Percentiles rank a stretch among this genome's conserved stretches.
phyloP scores from a whole-genome alignment of 2,888 invertebrate species.

The Philereme transversata region DNA sequence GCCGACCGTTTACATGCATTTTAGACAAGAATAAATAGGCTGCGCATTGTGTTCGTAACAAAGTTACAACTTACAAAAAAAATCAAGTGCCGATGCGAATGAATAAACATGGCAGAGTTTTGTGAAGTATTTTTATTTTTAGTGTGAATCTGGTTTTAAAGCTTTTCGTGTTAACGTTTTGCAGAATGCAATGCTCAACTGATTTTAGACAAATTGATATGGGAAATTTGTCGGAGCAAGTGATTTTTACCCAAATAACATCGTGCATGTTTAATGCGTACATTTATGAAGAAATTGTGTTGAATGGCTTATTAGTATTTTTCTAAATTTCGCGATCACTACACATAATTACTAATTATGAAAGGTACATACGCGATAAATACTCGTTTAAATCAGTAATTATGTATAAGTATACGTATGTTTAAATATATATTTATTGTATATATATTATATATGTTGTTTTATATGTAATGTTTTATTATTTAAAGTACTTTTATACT shows the following conservation, averaged over 20 bases:
- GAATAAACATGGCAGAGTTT: conserved; percentile 30
- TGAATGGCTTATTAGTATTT: too few relatives aligned
- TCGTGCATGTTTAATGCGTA: too few relatives aligned
- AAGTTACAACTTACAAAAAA: conserved; percentile 40
- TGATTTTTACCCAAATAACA: background rate
- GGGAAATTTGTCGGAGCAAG: conserved; percentile 11
- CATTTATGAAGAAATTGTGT: too few relatives aligned
- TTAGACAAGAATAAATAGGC: conserved; percentile 56
- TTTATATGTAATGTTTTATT: too few relatives aligned
- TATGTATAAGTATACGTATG: too few relatives aligned
- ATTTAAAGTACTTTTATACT: too few relatives aligned
- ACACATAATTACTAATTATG: too few relatives aligned
- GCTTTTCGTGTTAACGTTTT: conserved; percentile 27
- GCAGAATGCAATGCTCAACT: conserved; percentile 27
- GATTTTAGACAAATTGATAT: conserved; percentile 27
- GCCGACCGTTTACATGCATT: conserved; percentile 55
- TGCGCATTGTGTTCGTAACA: conserved; percentile 43
- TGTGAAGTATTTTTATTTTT: conserved; percentile 28
- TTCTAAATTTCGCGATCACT: too few relatives aligned
- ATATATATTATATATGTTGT: too few relatives aligned
- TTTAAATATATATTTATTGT: too few relatives aligned
- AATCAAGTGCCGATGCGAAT: conserved; percentile 32
- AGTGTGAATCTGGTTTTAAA: conserved; percentile 26
- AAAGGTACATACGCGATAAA: too few relatives aligned
- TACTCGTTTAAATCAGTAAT: too few relatives aligned